Conservation (phyloP, 2,888 invertebrate species). For the Drosophila stalkeri region DNA sequence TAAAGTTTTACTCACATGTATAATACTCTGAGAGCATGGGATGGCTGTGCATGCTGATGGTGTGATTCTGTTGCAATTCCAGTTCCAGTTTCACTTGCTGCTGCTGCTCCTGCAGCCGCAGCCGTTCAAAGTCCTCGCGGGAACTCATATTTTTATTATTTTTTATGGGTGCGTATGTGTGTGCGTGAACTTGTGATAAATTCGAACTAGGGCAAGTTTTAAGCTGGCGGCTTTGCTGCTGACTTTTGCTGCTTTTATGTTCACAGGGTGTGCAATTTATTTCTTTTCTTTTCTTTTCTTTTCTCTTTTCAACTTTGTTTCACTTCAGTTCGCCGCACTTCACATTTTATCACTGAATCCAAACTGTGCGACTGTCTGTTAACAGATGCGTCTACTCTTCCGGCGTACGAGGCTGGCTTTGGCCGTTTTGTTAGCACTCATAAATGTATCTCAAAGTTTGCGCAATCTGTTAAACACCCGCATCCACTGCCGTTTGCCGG, state of each 20-base stretch:
- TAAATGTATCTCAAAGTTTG: slow-evolving; percentile 44
- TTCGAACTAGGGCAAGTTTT: slow-evolving; percentile 60
- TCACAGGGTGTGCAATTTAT: slow-evolving; percentile 13
- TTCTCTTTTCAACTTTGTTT: slow-evolving; percentile 18
- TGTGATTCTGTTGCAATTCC: slow-evolving; percentile 44
- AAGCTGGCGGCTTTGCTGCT: slow-evolving; percentile 29
- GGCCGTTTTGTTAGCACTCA: slow-evolving; percentile 21
- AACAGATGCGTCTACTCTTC: slow-evolving; percentile 24
- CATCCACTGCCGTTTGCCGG: slow-evolving; percentile 3
- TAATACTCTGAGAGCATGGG: slow-evolving; percentile 81
- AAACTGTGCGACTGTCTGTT: slow-evolving; percentile 22
- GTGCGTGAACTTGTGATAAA: slow-evolving; percentile 41
- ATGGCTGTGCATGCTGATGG: slow-evolving; percentile 58
- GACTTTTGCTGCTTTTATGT: slow-evolving; percentile 9
- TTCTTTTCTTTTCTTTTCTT: not conserved
- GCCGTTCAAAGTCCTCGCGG: slow-evolving; percentile 44
- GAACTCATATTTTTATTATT: slow-evolving; percentile 40
- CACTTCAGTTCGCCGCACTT: slow-evolving; percentile 44
- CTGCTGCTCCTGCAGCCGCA: slow-evolving; percentile 36
- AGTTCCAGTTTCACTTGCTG: slow-evolving; percentile 36
- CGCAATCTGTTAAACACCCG: slow-evolving; percentile 26
- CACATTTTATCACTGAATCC: slow-evolving; percentile 56
- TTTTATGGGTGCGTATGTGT: slow-evolving; percentile 13
- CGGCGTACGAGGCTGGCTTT: slow-evolving; percentile 7
- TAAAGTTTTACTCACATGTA: slow-evolving; percentile 66